Evolutionary conservation across 2,888 invertebrate species (phyloP), one percentile per base, ranked within the genome.

Genomic region (Drosophila crucigera): DNA sequence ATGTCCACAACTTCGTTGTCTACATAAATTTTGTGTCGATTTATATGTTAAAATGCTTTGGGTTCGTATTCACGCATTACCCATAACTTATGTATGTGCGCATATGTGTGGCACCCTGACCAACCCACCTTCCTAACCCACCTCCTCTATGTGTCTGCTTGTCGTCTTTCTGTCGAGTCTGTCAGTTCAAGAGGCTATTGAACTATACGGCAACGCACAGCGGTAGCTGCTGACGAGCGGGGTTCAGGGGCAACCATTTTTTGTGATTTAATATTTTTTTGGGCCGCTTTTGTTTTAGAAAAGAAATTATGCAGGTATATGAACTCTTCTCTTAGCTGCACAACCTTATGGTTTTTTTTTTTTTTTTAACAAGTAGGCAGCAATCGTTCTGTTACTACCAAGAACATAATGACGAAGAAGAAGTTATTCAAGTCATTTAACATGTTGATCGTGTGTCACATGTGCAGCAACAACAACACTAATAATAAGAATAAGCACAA

Each of bases 161-260:
- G 68, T 25, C 35, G 37, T 22, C 43, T 52, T 33, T 64, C 4
- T 59, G 54, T 60, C 22, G 30, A 19, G 28, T n/a, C 35, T 65
- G 75, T 33, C 78, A 72, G 71, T 69, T 87, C 71, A 82, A 82
- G 88, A 73, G 88, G 83, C 83, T 88, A 84, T 83, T 83, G 83
- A 83, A 88, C 88, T 73, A 69, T 60, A 39, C 50, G 66, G 31
- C 75, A 37, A 56, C 33, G 56, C 61, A 76, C 64, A 53, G 54
- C 60, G 58, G 60, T 52, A 65, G 65, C 25, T 47, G n/a, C 33
- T 54, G 30, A 39, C 53, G 55, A 53, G 49, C 37, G 65, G 63
- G 62, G 39, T 33, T 60, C 79, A 62, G 41, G 54, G 63, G 55
- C 53, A 63, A 58, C 35, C 30, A 22, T 33, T 37, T 52, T 31